phyloP scores from a whole-genome alignment of 2,888 invertebrate genomes.

The Paralinhomoeus sp. region DNA sequence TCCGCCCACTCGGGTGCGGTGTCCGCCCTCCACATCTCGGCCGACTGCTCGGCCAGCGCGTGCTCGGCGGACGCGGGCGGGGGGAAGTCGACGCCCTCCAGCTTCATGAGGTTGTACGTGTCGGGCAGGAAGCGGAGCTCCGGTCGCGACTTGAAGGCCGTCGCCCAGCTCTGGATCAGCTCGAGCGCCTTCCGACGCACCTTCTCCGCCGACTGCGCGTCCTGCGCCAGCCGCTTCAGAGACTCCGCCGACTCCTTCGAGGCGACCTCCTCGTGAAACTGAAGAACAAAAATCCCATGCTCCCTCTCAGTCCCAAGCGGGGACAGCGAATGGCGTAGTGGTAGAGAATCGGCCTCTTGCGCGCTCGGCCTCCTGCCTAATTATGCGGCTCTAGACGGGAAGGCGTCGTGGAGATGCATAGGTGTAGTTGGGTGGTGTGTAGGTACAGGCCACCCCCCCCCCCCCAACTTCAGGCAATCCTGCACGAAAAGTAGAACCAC shows the following conservation, averaged over 20 bases:
- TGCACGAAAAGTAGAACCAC: too few species aligned
- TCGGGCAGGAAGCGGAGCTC: conserved; percentile 41
- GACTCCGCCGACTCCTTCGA: conserved; percentile 80
- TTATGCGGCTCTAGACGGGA: too few species aligned
- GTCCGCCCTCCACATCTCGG: conserved; percentile 87
- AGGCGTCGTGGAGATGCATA: too few species aligned
- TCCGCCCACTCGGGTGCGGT: conserved; percentile 94
- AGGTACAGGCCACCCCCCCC: too few species aligned
- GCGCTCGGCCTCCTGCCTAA: too few species aligned
- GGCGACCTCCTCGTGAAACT: conserved; percentile 61
- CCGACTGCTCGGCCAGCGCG: conserved; percentile 76
- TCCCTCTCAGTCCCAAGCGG: not conserved
- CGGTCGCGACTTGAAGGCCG: conserved; percentile 76
- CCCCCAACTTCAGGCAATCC: too few species aligned
- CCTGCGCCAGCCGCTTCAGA: conserved; percentile 42
- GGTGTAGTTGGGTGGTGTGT: too few species aligned
- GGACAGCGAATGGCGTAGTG: too few species aligned
- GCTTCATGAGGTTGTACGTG: conserved; percentile 71
- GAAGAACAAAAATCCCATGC: conserved; percentile 1
- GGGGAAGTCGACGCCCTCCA: conserved; percentile 76
- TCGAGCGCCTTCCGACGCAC: conserved; percentile 54
- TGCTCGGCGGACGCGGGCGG: conserved; percentile 33
- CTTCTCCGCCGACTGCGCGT: conserved; percentile 30
- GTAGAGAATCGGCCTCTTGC: too few species aligned
- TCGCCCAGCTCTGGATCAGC: conserved; percentile 87